Evolutionary conservation across 2,113 vertebrate species (phyloP).

Genomic region (Anhinga anhinga): DNA sequence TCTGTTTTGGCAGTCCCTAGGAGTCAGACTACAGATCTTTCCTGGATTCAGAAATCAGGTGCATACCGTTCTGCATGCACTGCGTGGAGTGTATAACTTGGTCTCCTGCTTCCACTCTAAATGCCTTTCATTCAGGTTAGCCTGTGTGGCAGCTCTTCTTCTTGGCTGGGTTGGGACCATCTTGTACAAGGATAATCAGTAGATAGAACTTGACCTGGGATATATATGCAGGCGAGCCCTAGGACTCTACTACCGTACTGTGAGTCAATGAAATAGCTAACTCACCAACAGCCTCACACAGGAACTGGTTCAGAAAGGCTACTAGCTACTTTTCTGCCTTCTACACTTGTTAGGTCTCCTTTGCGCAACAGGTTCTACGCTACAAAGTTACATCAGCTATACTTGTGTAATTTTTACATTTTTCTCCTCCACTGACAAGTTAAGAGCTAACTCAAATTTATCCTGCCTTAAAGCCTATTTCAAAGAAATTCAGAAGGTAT

Average conservation of each 20-base stretch:
- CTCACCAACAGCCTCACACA: background rate
- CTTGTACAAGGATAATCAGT: background rate
- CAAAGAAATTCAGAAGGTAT: background rate
- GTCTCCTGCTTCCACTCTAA: background rate
- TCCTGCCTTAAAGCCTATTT: background rate
- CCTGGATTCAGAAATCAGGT: background rate
- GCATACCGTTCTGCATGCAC: background rate
- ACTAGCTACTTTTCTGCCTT: background rate
- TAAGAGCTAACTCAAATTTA: background rate
- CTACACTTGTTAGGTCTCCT: background rate
- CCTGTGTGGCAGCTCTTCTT: background rate
- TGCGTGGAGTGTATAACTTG: background rate
- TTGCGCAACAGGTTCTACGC: background rate
- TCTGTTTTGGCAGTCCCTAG: background rate
- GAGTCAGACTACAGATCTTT: background rate
- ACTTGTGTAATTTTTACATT: background rate
- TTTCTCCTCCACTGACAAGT: background rate
- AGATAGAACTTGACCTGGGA: background rate
- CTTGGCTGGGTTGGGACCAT: background rate
- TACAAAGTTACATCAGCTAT: background rate
- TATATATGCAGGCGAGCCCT: background rate
- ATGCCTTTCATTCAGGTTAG: background rate
- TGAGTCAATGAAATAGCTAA: background rate
- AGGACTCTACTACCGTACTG: background rate
- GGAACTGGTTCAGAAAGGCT: background rate